These are phyloP conservation scores for Chinchilla lanigera DNA, from an alignment of 2,113 vertebrate genomes.

Conservation along the genomic window DNA sequence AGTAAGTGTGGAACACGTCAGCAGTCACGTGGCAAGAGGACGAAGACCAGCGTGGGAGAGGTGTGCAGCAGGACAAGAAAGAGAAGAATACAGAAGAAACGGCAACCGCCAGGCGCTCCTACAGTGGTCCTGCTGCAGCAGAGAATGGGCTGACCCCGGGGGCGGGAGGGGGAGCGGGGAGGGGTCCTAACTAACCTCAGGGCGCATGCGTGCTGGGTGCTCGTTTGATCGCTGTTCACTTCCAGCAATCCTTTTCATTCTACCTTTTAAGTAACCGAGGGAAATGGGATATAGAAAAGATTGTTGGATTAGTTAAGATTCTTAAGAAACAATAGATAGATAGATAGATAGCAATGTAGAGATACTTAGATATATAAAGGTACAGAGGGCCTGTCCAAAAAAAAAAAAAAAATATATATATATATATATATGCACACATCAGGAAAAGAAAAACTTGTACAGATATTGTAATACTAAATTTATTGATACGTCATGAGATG, in stretches of 20 bases:
- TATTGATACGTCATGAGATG: neutral
- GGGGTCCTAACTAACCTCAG: accelerated
- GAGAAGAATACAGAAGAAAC: neutral
- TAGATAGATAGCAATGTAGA: neutral
- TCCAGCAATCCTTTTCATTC: neutral
- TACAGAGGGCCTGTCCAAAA: neutral
- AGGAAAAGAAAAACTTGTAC: neutral
- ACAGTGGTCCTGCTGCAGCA: accelerated
- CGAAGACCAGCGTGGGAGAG: neutral
- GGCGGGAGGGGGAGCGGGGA: too few species aligned
- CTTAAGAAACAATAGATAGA: neutral
- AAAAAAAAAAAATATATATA: too few species aligned
- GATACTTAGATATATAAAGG: neutral
- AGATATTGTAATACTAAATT: neutral
- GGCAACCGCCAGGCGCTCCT: neutral
- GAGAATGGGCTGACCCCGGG: neutral
- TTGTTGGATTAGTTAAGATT: neutral
- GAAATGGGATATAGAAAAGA: neutral
- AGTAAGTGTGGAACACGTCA: neutral
- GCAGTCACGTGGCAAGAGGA: neutral
- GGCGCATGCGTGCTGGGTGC: neutral
- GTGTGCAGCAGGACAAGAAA: neutral
- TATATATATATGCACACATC: neutral
- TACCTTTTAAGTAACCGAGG: neutral
- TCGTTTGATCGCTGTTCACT: neutral